These are phyloP conservation scores for Parotia lawesii DNA, from an alignment of 2,113 vertebrate genomes.

Conservation along the genomic window DNA sequence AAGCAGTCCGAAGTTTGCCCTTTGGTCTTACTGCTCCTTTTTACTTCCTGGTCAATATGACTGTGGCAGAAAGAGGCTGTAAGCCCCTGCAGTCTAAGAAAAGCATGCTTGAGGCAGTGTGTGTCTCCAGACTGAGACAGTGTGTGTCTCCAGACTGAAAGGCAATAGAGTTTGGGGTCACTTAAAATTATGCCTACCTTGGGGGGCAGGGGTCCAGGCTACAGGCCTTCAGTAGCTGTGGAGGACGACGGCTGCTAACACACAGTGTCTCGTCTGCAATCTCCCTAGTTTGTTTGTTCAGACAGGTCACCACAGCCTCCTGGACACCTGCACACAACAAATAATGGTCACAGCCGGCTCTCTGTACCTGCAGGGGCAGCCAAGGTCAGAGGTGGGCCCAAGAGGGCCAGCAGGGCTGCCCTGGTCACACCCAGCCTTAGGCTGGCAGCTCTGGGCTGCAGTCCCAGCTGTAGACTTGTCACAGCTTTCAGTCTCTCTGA, in stretches of 20 bases:
- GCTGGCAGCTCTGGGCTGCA: background rate
- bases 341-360: conserved; percentile 30
- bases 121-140: background rate
- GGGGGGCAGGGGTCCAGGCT: conserved; percentile 86
- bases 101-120: background rate
- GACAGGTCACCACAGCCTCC: conserved; percentile 90
- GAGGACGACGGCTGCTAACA: conserved; percentile 81
- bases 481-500: background rate
- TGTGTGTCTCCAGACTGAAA: background rate
- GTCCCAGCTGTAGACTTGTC: background rate
- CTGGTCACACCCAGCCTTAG: background rate
- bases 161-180: background rate
- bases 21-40: background rate
- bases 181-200: conserved; percentile 73
- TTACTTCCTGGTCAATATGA: background rate
- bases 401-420: background rate
- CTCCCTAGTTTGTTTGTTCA: conserved; percentile 92
- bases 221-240: conserved; percentile 85
- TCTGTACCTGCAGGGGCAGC: background rate
- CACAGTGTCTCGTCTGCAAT: conserved; percentile 79
- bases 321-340: conserved; percentile 83
- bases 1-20: background rate
- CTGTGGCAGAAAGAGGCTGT: background rate
- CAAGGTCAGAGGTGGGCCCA: background rate
- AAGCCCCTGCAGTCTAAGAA: background rate